These are phyloP conservation scores for Ibidorhyncha struthersii DNA, from an alignment of 2,113 vertebrate genomes.

Conservation along the genomic window DNA sequence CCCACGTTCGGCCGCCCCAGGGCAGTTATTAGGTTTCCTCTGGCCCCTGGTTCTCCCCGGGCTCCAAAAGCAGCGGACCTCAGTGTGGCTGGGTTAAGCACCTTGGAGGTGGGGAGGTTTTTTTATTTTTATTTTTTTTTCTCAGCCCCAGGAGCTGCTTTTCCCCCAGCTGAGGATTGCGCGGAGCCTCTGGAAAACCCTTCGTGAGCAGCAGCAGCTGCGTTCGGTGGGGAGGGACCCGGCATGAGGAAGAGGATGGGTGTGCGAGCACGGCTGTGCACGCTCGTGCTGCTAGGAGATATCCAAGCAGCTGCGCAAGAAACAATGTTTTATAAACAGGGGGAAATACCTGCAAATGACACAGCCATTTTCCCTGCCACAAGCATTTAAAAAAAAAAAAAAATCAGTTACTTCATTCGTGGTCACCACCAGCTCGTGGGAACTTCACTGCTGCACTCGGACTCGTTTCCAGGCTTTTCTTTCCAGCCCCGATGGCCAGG, in stretches of 20 bases:
- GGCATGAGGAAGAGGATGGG: background rate
- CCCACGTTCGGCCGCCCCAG: rapidly evolving
- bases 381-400: background rate
- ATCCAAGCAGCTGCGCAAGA: background rate
- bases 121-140: background rate
- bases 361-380: background rate
- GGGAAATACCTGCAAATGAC: background rate
- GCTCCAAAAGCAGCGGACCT: background rate
- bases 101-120: background rate
- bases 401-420: background rate
- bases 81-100: rapidly evolving
- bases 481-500: background rate
- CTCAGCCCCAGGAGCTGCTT: background rate
- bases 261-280: rapidly evolving
- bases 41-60: background rate
- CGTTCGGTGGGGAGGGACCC: background rate
- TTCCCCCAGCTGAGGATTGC: rapidly evolving
- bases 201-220: background rate
- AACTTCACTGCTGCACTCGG: background rate
- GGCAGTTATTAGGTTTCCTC: background rate
- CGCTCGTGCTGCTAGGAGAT: rapidly evolving
- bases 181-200: rapidly evolving
- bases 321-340: rapidly evolving
- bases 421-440: background rate
- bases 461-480: background rate